These are phyloP conservation scores for Drosophila grimshawi DNA, from an alignment of 1,140 invertebrate species.

Conservation along the genomic window DNA sequence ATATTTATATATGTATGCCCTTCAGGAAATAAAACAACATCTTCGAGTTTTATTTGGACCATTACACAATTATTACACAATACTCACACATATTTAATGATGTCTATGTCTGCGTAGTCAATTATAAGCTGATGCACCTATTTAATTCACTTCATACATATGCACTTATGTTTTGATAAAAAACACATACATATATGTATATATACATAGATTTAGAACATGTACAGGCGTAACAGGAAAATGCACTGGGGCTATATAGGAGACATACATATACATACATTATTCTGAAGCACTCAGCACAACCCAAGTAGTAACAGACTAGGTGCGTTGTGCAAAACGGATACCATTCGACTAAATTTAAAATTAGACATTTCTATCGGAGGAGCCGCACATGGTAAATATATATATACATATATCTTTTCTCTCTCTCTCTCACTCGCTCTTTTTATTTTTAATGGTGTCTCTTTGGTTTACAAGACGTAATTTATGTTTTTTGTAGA, in stretches of 20 bases:
- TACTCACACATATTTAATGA: not conserved
- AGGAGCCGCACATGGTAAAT: slow-evolving; percentile 2
- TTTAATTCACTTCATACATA: not conserved
- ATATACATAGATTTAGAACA: not conserved
- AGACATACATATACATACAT: slow-evolving; percentile 36
- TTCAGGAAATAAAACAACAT: not conserved
- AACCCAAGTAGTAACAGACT: slow-evolving; percentile 34
- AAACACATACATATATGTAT: not conserved
- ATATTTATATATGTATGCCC: too few species aligned
- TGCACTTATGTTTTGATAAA: slow-evolving; percentile 12
- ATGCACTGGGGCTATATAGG: slow-evolving; percentile 7
- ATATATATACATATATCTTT: slow-evolving; percentile 12
- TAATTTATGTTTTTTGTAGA: slow-evolving; percentile 5
- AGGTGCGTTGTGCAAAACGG: slow-evolving; percentile 56
- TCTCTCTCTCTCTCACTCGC: slow-evolving; percentile 3
- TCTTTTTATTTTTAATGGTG: slow-evolving; percentile 1
- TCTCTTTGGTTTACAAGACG: slow-evolving; percentile 26
- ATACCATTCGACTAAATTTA: slow-evolving; percentile 67
- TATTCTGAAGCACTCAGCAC: slow-evolving; percentile 26
- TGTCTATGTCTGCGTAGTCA: not conserved
- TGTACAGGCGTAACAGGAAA: not conserved
- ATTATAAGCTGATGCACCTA: not conserved
- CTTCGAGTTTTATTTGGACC: not conserved
- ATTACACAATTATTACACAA: slow-evolving; percentile 41
- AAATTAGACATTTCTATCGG: slow-evolving; percentile 36